These are phyloP conservation scores for Lethenteron camtschaticum DNA, from an alignment of 2,113 vertebrate genomes.

Conservation along the genomic window DNA sequence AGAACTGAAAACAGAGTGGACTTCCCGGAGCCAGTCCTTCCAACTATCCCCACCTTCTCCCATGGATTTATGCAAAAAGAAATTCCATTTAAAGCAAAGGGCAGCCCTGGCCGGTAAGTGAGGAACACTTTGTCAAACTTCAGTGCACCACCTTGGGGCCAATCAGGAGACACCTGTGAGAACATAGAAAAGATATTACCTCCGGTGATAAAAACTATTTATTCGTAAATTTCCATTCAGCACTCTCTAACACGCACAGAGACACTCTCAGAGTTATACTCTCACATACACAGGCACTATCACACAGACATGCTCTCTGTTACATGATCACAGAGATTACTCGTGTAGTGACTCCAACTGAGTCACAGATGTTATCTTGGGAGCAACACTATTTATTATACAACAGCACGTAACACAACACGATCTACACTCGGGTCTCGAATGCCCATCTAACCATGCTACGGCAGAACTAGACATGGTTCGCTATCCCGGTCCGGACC, in stretches of 20 bases:
- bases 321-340: not conserved
- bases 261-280: too few relatives aligned
- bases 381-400: too few relatives aligned
- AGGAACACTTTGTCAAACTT: conserved; percentile 46
- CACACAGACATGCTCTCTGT: not conserved
- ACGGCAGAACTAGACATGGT: too few relatives aligned
- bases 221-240: not conserved
- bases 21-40: conserved; percentile 84
- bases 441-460: too few relatives aligned
- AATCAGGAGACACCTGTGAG: conserved; percentile 30
- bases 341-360: too few relatives aligned
- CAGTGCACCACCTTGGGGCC: conserved; percentile 45
- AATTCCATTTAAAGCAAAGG: conserved; percentile 59
- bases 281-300: too few relatives aligned
- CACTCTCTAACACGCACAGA: not conserved
- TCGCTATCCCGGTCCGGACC: too few relatives aligned
- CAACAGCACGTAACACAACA: too few relatives aligned
- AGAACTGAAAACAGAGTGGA: conserved; percentile 66
- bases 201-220: not conserved
- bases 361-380: not conserved
- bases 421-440: too few relatives aligned
- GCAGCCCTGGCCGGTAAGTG: conserved; percentile 42
- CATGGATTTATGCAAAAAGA: conserved; percentile 41
- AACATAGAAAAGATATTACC: not conserved
- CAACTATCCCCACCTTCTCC: conserved; percentile 75